These are phyloP conservation scores for Prunella strophiata DNA, from an alignment of 2,797 vertebrate genomes.

Conservation along the genomic window DNA sequence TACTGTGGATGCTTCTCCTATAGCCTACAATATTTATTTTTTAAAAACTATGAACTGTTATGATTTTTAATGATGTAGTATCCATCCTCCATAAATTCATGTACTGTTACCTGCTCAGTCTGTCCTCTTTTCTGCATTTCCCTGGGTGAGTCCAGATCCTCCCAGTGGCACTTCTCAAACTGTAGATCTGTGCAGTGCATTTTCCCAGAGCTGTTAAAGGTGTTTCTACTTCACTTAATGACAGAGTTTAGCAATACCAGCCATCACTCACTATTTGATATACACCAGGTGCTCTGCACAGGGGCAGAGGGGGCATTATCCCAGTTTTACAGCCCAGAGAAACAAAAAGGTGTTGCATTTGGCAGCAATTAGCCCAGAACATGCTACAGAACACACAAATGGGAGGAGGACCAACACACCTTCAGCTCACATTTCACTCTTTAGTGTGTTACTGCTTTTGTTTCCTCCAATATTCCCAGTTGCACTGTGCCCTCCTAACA, in stretches of 20 bases:
- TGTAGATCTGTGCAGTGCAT: background rate
- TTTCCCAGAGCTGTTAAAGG: conserved; percentile 15
- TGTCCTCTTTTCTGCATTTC: background rate
- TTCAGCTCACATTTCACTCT: background rate
- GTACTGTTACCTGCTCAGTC: background rate
- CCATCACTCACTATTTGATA: background rate
- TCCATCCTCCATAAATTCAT: background rate
- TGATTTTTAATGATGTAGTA: background rate
- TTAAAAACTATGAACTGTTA: background rate
- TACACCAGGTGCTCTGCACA: background rate
- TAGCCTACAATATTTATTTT: background rate
- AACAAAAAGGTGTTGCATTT: background rate
- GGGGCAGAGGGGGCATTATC: background rate
- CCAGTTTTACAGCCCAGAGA: background rate
- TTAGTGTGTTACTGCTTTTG: background rate
- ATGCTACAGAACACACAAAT: background rate
- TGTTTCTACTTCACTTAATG: background rate
- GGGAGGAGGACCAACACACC: background rate
- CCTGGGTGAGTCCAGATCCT: background rate
- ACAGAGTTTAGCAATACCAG: background rate
- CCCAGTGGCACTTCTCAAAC: background rate
- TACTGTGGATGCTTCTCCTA: background rate
- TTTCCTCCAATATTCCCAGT: background rate
- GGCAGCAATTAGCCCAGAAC: background rate
- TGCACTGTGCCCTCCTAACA: background rate